phyloP scores from a whole-genome alignment of 2,888 invertebrate genomes.

The Machimus rusticus region DNA sequence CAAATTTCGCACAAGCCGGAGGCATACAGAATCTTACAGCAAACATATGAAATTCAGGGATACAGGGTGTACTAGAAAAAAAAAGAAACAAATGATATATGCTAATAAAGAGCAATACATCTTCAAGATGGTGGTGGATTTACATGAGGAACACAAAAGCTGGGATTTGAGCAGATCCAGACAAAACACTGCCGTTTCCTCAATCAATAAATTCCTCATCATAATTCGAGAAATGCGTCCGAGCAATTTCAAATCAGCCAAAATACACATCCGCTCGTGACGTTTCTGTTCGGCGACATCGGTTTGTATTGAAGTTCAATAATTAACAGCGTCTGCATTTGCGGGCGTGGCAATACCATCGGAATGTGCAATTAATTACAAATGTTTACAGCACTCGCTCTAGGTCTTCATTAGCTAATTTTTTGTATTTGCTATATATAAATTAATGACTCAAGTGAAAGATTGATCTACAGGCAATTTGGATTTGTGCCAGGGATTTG shows the following conservation, averaged over 20 bases:
- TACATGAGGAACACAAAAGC: not conserved
- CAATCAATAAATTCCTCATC: not conserved
- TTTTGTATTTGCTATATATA: constrained; percentile 22
- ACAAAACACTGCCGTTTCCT: not conserved
- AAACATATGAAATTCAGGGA: not conserved
- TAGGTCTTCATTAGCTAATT: constrained; percentile 16
- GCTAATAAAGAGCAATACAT: not conserved
- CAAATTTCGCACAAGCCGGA: not conserved
- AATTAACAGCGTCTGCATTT: not conserved
- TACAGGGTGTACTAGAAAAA: not conserved
- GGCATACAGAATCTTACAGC: not conserved
- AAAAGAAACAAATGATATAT: not conserved
- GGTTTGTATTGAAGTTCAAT: constrained; percentile 16
- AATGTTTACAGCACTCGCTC: constrained; percentile 6
- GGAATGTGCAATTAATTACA: constrained; percentile 26
- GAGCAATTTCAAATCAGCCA: not conserved
- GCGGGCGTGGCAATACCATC: constrained; percentile 2
- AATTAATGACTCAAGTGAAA: constrained; percentile 30
- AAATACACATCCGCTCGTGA: constrained; percentile 6
- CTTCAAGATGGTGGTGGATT: not conserved
- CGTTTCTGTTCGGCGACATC: not conserved
- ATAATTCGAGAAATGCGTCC: not conserved
- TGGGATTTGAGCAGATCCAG: not conserved
- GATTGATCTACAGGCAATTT: constrained; percentile 29
- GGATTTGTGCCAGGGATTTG: not conserved